Evolutionary conservation across 2,888 invertebrate genomes (phyloP).

Genomic region (Andrena flavipes): DNA sequence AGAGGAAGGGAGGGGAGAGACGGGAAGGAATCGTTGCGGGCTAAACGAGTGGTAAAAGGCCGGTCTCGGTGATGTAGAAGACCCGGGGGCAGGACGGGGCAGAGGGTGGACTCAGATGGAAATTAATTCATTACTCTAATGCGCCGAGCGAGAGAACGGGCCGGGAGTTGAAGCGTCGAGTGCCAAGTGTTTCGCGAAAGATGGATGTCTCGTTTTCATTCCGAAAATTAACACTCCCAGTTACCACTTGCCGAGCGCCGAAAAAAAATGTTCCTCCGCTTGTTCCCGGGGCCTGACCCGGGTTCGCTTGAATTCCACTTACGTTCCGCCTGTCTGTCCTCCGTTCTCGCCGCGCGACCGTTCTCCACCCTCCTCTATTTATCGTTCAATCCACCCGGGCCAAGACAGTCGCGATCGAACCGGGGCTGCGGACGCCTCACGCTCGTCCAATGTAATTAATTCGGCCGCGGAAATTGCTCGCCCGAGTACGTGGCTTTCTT

Average conservation of each 20-base stretch:
- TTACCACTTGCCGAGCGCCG: conserved; percentile 68
- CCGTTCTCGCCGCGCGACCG: conserved; percentile 11
- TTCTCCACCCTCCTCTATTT: conserved; percentile 20
- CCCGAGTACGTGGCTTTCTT: neutral
- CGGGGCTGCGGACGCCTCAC: neutral
- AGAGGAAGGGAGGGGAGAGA: conserved; percentile 38
- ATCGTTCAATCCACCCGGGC: neutral
- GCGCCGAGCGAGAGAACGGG: conserved; percentile 82
- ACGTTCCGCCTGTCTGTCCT: conserved; percentile 17
- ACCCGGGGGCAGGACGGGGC: conserved; percentile 27
- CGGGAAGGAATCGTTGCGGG: conserved; percentile 64
- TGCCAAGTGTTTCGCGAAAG: conserved; percentile 81
- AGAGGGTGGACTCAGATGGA: conserved; percentile 77
- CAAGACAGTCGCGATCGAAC: neutral
- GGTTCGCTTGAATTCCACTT: conserved; percentile 52
- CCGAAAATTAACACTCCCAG: conserved; percentile 84
- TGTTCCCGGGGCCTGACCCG: conserved; percentile 35
- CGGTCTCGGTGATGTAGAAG: conserved; percentile 53
- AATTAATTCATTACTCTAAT: conserved; percentile 85
- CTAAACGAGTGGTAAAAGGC: conserved; percentile 70
- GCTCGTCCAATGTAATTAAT: conserved; percentile 10
- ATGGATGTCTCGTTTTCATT: conserved; percentile 84
- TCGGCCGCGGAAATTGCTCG: neutral
- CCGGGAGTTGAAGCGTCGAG: conserved; percentile 81
- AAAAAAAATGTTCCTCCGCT: conserved; percentile 43